A percentile compares a stretch with the other conserved stretches of the same genome.
Conservation (phyloP, 2,113 vertebrate species). For the Gulo gulo region DNA sequence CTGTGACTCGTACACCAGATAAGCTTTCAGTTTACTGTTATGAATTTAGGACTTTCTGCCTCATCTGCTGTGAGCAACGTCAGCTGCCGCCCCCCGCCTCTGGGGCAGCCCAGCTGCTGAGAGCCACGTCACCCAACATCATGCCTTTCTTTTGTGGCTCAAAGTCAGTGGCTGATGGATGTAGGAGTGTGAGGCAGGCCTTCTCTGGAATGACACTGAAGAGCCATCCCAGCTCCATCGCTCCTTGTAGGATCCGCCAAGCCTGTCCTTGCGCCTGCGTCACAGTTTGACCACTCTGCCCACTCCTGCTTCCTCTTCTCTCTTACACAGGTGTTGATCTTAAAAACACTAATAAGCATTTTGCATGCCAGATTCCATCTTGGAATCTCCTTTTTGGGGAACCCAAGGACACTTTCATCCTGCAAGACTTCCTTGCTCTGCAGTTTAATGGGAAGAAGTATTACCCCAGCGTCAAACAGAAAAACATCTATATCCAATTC, state of each 20-base stretch:
- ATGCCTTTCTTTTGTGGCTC: neutral
- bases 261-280: no score
- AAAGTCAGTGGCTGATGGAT: neutral
- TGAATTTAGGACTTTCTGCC: neutral
- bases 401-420: neutral
- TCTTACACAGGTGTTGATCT: neutral
- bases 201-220: neutral
- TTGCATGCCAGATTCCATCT: neutral
- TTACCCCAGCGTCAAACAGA: neutral
- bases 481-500: neutral
- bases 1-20: neutral
- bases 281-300: neutral
- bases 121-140: neutral
- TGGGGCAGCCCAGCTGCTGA: neutral
- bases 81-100: fast-evolving
- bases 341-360: neutral
- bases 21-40: neutral
- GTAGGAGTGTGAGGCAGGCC: neutral
- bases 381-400: neutral
- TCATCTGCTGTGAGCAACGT: fast-evolving
- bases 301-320: neutral
- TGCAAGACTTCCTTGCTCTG: neutral
- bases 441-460: neutral
- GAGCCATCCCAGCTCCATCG: fast-evolving
- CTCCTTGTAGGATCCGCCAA: neutral